Conservation (phyloP, 2,113 vertebrate genomes). For the Saguinus midas region DNA sequence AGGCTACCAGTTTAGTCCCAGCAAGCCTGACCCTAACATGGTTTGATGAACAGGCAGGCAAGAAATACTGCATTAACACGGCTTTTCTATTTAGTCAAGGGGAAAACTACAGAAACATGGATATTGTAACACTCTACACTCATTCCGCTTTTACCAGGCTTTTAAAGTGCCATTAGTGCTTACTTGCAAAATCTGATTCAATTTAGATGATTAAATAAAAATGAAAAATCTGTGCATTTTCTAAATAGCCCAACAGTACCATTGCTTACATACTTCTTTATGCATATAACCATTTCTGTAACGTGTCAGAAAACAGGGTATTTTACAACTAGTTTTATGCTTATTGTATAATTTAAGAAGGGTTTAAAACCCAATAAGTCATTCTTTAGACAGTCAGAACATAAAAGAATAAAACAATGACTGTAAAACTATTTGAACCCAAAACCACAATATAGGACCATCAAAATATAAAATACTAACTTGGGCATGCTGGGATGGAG, state of each 20-base stretch:
- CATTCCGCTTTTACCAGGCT: not conserved
- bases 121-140: not conserved
- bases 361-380: not conserved
- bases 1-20: constrained; percentile 19
- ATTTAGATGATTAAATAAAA: constrained; percentile 35
- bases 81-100: constrained; percentile 17
- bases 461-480: not conserved
- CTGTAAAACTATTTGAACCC: not conserved
- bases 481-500: not conserved
- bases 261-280: not conserved
- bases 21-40: constrained; percentile 22
- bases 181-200: not conserved
- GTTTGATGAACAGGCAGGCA: constrained; percentile 59
- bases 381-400: not conserved
- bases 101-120: not conserved
- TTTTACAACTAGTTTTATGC: not conserved
- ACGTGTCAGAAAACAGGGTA: not conserved
- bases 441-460: not conserved
- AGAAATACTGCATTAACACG: constrained; percentile 40
- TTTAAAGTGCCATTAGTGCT: not conserved
- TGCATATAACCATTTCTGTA: not conserved
- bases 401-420: not conserved
- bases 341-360: not conserved
- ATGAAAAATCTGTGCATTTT: not conserved
- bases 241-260: not conserved